Conservation (phyloP, 2,888 invertebrate species). For the Xestia c-nigrum region DNA sequence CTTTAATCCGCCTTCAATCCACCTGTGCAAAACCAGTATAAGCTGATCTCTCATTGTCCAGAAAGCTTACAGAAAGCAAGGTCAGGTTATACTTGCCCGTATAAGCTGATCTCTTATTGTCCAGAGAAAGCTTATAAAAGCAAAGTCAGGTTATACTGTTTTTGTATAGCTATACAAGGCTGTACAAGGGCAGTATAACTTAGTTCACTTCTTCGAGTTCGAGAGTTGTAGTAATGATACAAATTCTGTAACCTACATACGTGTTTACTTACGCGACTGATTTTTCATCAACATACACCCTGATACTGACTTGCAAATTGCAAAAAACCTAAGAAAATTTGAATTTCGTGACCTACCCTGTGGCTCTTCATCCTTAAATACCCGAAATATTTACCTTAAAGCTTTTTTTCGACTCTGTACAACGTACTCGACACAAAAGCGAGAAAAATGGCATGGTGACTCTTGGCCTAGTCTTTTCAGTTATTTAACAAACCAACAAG, state of each 20-base stretch:
- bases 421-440: conserved; percentile 19
- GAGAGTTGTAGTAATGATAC: no score
- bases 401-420: background rate
- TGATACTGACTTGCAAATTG: no score
- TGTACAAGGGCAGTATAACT: no score
- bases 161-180: background rate
- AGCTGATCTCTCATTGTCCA: background rate
- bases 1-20: no score
- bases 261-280: no score
- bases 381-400: conserved; percentile 12
- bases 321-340: no score
- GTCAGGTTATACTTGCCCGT: background rate
- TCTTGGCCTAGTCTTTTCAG: background rate
- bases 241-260: no score
- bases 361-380: background rate
- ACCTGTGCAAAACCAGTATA: no score
- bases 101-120: background rate
- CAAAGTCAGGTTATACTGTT: background rate
- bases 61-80: background rate
- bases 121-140: background rate
- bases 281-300: no score
- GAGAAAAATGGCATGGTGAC: conserved; percentile 24
- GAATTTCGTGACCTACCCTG: no score
- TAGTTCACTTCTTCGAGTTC: no score
- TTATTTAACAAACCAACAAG: background rate